phyloP scores from a whole-genome alignment of 2,113 vertebrate species.

The Brevimyrus niger region DNA sequence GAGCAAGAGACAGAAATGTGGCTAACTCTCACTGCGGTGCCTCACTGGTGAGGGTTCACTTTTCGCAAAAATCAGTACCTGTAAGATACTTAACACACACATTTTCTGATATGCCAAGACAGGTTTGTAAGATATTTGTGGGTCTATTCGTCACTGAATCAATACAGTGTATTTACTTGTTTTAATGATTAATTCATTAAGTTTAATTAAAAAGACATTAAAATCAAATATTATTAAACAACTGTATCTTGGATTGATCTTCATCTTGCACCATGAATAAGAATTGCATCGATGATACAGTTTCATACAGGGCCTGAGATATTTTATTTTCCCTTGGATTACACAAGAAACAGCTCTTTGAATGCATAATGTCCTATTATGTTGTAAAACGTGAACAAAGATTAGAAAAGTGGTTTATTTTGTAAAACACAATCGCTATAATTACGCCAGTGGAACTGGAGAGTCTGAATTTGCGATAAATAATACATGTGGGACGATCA shows the following conservation, averaged over 20 bases:
- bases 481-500: conserved; percentile 26
- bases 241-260: not conserved
- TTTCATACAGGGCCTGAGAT: not conserved
- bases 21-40: not conserved
- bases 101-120: not conserved
- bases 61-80: not conserved
- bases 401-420: conserved; percentile 28
- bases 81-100: not conserved
- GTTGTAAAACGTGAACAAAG: conserved; percentile 30
- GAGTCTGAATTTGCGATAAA: conserved; percentile 28
- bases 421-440: conserved; percentile 32
- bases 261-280: not conserved
- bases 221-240: not conserved
- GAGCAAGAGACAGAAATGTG: not conserved
- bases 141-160: not conserved
- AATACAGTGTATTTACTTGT: not conserved
- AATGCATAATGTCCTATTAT: conserved; percentile 19
- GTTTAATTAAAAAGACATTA: not conserved
- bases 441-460: conserved; percentile 31
- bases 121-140: not conserved
- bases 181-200: not conserved
- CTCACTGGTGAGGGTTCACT: not conserved
- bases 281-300: not conserved
- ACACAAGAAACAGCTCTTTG: not conserved
- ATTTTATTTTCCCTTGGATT: conserved; percentile 7